Base-by-base conservation (phyloP, 1,140 invertebrate species). In the Lucilia cuprina region DNA sequence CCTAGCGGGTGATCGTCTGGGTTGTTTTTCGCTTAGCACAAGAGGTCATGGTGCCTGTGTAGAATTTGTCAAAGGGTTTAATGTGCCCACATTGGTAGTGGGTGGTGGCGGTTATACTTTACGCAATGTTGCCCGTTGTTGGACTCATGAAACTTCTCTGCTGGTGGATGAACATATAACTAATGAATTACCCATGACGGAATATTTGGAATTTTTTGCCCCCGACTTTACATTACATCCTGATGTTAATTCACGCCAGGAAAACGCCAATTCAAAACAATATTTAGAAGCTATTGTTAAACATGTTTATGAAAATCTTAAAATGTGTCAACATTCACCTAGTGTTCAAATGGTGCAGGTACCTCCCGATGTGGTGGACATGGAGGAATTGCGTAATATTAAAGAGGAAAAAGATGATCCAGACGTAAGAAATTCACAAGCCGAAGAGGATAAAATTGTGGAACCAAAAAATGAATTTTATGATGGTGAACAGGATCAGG, bases 91-190 rank as follows among this genome's bases (percentile, higher is more conserved):
- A 0, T 92, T 99, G 25, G 96, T 99, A 0, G 95, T 99, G 0
- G 99, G 99, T 8, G 99, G 90, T 34, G 89, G 89, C 9, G 89
- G 89, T 9, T 99, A 99, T 89, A 99, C 98, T 0, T 92, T 99
- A 8, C 93, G 98, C 82, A 99, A 99, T 91, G 99, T 99, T 0
- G 98, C 99, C 0, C 93, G 99, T 74, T 99, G 98, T 91, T 99
- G 99, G 99, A 99, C 99, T 0, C 99, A 99, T 87, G 99, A 99
- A 92, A 99, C 99, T 0, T 98, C 98, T 0, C 92, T 99, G 2
- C 92, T 99, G 0, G 94, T 98, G 0, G 97, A 98, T 88, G 96
- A 98, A 88, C 94, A 95, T 74, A 98, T 99, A 41, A 96, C 95
- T 55, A 98, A 98, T 88, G 97, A 99, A 88, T 92, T 99, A 41